Evolutionary conservation across 2,888 invertebrate genomes (phyloP), one percentile per base, ranked within the genome.

Genomic region (Plutella xylostella): DNA sequence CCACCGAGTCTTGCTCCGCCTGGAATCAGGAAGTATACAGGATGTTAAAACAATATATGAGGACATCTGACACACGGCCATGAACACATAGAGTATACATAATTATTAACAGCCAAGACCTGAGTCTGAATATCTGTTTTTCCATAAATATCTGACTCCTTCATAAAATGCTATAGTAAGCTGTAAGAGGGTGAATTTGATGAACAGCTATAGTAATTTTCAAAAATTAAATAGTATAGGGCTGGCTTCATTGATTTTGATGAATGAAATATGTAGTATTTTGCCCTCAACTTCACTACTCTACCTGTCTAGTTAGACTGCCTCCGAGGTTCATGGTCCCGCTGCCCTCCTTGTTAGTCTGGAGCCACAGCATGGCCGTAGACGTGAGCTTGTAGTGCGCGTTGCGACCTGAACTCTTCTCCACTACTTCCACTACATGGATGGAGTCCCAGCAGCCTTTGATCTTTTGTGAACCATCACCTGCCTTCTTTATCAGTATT

Each of bases 401-500:
- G 58, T 91, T 93, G 45, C 96, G 88, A 0, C 97, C 97, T 19
- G 92, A 93, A 40, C 95, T 92, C 77, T 98, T 98, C 72, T 98
- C 97, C 68, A 96, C 95, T 1, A 99, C 98, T 82, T 99, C 99
- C 14, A 99, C 96, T 0, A 99, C 99, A 68, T 99, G 99, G 65
- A 99, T 97, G 2, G 98, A 98, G 72, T 99, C 99, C 99, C 99
- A 99, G 76, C 98, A 98, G 1, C 99, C 99, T 73, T 97, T 97
- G 60, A 98, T 98, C 82, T 96, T 97, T 80, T 96, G 97, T 31
- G 97, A 97, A 14, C 98, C 98, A 75, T 98, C 98, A 0, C 98
- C 98, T 1, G 96, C 97, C 80, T 99, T 99, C 77, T 99, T 99
- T 62, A 99, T 98, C 60, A 99, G 86, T 66, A 99, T 97, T 33